These are phyloP conservation scores for Eulemur mongoz DNA, from an alignment of 2,797 vertebrate genomes.

Conservation along the genomic window DNA sequence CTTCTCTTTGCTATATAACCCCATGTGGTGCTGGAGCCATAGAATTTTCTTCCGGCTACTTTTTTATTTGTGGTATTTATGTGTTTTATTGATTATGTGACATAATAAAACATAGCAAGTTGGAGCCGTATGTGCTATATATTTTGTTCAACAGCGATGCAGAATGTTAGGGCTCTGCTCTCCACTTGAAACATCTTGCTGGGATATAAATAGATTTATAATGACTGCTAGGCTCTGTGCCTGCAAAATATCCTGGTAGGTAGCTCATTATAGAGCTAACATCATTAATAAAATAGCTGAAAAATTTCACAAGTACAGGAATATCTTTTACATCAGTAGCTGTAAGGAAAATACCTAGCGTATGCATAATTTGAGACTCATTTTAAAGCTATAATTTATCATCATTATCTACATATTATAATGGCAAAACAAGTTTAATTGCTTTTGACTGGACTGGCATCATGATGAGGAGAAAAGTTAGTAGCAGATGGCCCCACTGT, in stretches of 20 bases:
- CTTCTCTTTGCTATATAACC: constrained; percentile 54
- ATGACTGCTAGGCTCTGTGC: constrained; percentile 85
- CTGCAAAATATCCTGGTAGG: constrained; percentile 86
- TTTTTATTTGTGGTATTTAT: constrained; percentile 77
- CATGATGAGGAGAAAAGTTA: constrained; percentile 84
- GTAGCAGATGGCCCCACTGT: constrained; percentile 87
- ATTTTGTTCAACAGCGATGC: constrained; percentile 77
- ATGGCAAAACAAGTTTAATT: constrained; percentile 88
- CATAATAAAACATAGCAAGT: constrained; percentile 76
- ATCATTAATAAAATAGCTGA: constrained; percentile 88
- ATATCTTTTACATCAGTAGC: constrained; percentile 82
- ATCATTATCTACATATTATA: constrained; percentile 89
- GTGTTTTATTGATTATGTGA: constrained; percentile 77
- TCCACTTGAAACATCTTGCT: constrained; percentile 85
- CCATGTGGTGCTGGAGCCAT: constrained; percentile 29
- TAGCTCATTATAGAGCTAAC: constrained; percentile 88
- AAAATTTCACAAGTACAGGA: constrained; percentile 82
- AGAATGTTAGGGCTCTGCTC: constrained; percentile 76
- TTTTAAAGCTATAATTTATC: constrained; percentile 88
- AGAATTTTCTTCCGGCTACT: constrained; percentile 70
- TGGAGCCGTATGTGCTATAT: constrained; percentile 58
- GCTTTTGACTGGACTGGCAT: constrained; percentile 87
- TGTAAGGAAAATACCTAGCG: constrained; percentile 85
- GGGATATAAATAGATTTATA: constrained; percentile 89
- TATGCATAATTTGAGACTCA: constrained; percentile 86